phyloP scores from a whole-genome alignment of 2,113 vertebrate species.

The Eolophus roseicapilla region DNA sequence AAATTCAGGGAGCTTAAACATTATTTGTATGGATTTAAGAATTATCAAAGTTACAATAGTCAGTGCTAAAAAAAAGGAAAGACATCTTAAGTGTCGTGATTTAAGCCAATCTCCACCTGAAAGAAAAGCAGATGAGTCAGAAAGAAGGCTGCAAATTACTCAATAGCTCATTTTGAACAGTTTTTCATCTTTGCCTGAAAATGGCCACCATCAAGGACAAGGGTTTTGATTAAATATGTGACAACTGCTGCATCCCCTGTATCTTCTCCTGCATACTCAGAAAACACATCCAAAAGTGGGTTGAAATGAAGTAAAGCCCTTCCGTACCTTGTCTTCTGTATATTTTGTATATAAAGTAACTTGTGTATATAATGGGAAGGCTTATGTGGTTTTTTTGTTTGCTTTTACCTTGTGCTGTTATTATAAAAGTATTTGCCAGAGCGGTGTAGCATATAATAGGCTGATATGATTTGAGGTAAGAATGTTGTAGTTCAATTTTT shows the following conservation, averaged over 20 bases:
- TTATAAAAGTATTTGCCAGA: not conserved
- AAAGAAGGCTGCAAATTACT: not conserved
- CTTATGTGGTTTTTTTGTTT: not conserved
- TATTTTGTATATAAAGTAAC: not conserved
- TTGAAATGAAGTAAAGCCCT: not conserved
- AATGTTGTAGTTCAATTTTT: slow-evolving; percentile 60
- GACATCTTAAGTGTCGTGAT: not conserved
- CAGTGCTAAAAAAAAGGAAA: not conserved
- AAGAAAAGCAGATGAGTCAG: not conserved
- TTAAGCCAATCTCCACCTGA: not conserved
- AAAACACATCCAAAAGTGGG: not conserved
- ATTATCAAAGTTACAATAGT: not conserved
- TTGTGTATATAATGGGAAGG: not conserved
- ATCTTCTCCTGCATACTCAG: not conserved
- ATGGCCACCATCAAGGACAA: not conserved
- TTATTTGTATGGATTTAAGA: not conserved
- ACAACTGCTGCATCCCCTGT: not conserved
- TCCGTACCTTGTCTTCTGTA: not conserved
- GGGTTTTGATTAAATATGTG: not conserved
- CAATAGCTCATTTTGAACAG: not conserved
- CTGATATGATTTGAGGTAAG: slow-evolving; percentile 65
- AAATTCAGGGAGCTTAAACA: not conserved
- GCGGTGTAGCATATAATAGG: slow-evolving; percentile 34
- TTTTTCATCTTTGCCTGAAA: not conserved
- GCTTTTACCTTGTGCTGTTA: slow-evolving; percentile 13